A percentile compares a stretch with the other conserved stretches of the same genome.
phyloP scores from a whole-genome alignment of 2,113 vertebrate genomes.

The Cyprinodon brontotheroides region DNA sequence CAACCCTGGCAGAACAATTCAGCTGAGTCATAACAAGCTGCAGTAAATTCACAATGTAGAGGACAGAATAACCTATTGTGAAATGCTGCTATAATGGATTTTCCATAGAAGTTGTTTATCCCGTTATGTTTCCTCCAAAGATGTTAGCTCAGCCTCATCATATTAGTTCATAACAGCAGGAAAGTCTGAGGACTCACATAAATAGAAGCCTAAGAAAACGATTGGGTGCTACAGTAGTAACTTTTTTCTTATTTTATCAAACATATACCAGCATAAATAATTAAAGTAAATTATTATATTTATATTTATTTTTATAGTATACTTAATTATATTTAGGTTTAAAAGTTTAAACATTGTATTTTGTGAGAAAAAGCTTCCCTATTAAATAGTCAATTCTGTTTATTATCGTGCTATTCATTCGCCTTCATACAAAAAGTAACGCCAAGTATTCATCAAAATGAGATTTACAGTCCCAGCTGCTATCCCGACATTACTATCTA shows the following conservation, averaged over 20 bases:
- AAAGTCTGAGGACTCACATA: constrained; percentile 15
- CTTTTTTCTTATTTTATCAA: not conserved
- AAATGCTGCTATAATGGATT: constrained; percentile 50
- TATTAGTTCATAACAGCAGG: constrained; percentile 35
- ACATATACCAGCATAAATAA: too few species aligned
- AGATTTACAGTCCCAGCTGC: not conserved
- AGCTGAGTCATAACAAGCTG: constrained; percentile 27
- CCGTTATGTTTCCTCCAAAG: constrained; percentile 40
- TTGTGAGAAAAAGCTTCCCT: too few species aligned
- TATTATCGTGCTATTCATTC: not conserved
- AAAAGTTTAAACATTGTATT: too few species aligned
- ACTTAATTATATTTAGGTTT: too few species aligned
- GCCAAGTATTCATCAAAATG: not conserved
- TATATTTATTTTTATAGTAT: too few species aligned
- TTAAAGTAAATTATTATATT: too few species aligned
- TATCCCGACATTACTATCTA: not conserved
- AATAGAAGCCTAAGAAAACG: constrained; percentile 7
- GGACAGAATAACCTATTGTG: constrained; percentile 59
- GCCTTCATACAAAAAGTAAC: not conserved
- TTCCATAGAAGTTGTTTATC: constrained; percentile 57
- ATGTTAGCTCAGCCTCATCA: constrained; percentile 23
- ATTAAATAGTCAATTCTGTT: not conserved
- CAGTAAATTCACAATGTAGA: constrained; percentile 31
- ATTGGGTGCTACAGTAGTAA: not conserved
- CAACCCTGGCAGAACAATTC: constrained; percentile 10